Evolutionary conservation across 1,140 invertebrate genomes (phyloP).

Genomic region (Aphaenogaster floridana): DNA sequence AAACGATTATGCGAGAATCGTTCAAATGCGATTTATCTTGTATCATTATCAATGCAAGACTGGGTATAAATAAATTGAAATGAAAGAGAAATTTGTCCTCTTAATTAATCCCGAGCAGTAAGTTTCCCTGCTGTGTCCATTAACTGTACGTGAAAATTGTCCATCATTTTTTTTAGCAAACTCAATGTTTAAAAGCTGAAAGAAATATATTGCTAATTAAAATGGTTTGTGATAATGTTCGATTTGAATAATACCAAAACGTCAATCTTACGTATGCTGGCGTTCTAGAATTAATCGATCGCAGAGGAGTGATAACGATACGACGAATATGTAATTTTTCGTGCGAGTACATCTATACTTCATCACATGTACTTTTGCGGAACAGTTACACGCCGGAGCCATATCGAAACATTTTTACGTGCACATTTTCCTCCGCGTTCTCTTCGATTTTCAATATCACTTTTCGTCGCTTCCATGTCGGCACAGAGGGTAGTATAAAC

Average conservation of each 20-base stretch:
- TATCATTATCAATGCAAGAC: conserved; percentile 1
- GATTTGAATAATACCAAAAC: conserved; percentile 1
- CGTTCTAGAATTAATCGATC: conserved; percentile 39
- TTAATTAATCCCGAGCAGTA: neutral
- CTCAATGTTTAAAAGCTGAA: neutral
- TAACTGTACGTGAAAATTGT: neutral
- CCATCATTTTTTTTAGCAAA: neutral
- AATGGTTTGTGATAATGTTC: conserved; percentile 14
- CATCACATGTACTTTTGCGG: conserved; percentile 59
- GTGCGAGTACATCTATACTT: conserved; percentile 34
- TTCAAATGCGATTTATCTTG: neutral
- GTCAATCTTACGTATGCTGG: neutral
- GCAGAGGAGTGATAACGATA: conserved; percentile 28
- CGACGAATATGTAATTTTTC: conserved; percentile 57
- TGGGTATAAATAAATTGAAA: neutral
- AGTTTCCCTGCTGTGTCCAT: neutral
- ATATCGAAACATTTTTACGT: conserved; percentile 64
- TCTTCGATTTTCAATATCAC: conserved; percentile 73
- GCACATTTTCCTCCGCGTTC: conserved; percentile 64
- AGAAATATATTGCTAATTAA: conserved; percentile 13
- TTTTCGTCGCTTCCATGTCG: conserved; percentile 69
- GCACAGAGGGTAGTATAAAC: conserved; percentile 66
- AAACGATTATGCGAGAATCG: conserved; percentile 7
- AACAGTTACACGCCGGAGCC: conserved; percentile 64
- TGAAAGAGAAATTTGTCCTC: neutral